These are phyloP conservation scores for Procavia capensis DNA, from an alignment of 2,113 vertebrate genomes.

Conservation along the genomic window DNA sequence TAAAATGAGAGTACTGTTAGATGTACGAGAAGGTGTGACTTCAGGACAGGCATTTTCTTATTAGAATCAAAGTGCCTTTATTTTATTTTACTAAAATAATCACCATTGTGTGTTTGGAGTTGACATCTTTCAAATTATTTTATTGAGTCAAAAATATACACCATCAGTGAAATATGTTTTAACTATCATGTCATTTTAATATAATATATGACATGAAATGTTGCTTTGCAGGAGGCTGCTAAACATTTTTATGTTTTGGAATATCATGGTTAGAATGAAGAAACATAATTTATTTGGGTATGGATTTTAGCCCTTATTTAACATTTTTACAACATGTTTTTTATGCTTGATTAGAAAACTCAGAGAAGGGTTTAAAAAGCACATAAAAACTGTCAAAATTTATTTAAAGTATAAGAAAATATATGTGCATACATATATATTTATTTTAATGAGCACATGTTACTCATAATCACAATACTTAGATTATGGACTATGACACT, in stretches of 20 bases:
- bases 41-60: slow-evolving; percentile 87
- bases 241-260: slow-evolving; percentile 77
- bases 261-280: slow-evolving; percentile 58
- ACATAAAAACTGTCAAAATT: background rate
- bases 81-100: slow-evolving; percentile 85
- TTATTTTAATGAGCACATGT: slow-evolving; percentile 25
- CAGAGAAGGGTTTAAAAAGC: slow-evolving; percentile 39
- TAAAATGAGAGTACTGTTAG: slow-evolving; percentile 89
- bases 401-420: slow-evolving; percentile 37
- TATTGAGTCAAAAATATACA: slow-evolving; percentile 83
- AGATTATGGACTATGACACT: slow-evolving; percentile 21
- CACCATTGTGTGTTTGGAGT: slow-evolving; percentile 82
- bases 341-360: slow-evolving; percentile 51
- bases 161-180: slow-evolving; percentile 81
- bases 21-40: slow-evolving; percentile 88
- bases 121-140: slow-evolving; percentile 87
- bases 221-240: slow-evolving; percentile 71
- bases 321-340: slow-evolving; percentile 60
- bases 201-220: slow-evolving; percentile 77
- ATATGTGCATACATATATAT: background rate
- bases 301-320: slow-evolving; percentile 57
- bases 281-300: slow-evolving; percentile 72
- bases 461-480: slow-evolving; percentile 46
- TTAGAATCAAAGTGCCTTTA: slow-evolving; percentile 86
- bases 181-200: slow-evolving; percentile 82